Evolutionary conservation across 2,113 vertebrate genomes (phyloP).

Genomic region (Syrrhaptes paradoxus): DNA sequence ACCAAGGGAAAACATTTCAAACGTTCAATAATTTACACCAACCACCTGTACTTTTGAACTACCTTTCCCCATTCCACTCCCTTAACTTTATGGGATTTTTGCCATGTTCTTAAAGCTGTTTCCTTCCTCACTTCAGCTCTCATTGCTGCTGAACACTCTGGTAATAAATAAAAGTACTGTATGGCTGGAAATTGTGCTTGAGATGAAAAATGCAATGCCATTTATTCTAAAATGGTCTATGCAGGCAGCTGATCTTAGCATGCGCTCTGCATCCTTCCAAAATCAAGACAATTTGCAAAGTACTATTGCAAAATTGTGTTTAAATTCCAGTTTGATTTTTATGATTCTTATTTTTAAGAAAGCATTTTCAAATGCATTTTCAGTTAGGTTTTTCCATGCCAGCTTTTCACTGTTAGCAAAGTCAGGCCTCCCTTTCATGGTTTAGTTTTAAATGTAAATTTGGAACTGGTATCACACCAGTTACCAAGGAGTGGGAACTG

Average conservation of each 20-base stretch:
- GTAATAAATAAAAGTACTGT: slow-evolving; percentile 16
- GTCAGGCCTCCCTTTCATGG: not conserved
- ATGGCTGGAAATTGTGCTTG: not conserved
- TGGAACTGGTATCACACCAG: not conserved
- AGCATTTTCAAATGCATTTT: not conserved
- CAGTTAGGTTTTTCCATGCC: not conserved
- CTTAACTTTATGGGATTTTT: slow-evolving; percentile 3
- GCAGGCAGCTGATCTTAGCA: not conserved
- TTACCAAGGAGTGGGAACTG: not conserved
- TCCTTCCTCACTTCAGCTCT: slow-evolving; percentile 14
- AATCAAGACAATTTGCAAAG: not conserved
- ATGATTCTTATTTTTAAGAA: not conserved
- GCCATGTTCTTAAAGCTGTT: slow-evolving; percentile 2
- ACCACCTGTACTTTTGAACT: slow-evolving; percentile 33
- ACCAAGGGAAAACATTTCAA: slow-evolving; percentile 44
- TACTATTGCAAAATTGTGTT: not conserved
- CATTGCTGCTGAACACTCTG: not conserved
- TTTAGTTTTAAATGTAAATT: not conserved
- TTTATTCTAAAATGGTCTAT: not conserved
- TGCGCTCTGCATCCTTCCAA: not conserved
- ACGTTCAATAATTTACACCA: slow-evolving; percentile 38
- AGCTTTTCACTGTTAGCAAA: not conserved
- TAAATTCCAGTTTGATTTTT: not conserved
- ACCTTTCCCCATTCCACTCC: not conserved
- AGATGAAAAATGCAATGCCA: not conserved